Evolutionary conservation across 2,797 vertebrate genomes (phyloP), one percentile per base, ranked within the genome.

Genomic region (Ptychobarbus kaznakovi): DNA sequence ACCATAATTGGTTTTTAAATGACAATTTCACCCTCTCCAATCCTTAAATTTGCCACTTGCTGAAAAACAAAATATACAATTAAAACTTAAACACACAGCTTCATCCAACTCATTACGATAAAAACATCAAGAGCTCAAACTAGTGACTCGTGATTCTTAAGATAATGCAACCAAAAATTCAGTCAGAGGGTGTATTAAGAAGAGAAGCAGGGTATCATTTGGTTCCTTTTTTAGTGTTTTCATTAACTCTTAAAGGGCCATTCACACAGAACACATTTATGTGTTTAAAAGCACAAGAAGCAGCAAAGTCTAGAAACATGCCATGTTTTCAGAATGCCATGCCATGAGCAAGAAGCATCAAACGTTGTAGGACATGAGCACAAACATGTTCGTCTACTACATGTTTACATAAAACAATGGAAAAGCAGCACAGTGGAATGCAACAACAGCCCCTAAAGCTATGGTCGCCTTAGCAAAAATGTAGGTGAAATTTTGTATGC

Each of bases 341-440:
- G 22, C 38, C 38, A 44, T 35, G 15, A 32, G 28, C 32, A 20
- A 35, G 16, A 20, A 68, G 42, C 42, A 44, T 42, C 8, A 25
- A 46, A 25, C 8, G n/a, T 8, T 72, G 40, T 15, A 44, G 22
- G 69, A 72, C 66, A 40, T 3, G 11, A 44, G 6, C 0, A 12
- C 42, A 66, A 18, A 66, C 65, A 38, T 0, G 12, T 63, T 5
- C 2, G 2, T 70, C 16, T 44, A 46, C 13, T 28, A 13, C 42
- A 46, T 46, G 13, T 44, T 73, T 73, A 46, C 70, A 73, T 73
- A 46, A 70, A 72, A 72, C 69, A 72, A 22, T 25, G 9, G 32
- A 11, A 68, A 38, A 68, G 16, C 32, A 38, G 32, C 32, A 68
- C 5, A 20, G 16, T 68, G 65, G 7, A 68, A 68, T 38, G 32